Evolutionary conservation across 2,113 vertebrate species (phyloP).

Genomic region (Phrynocephalus versicolor): DNA sequence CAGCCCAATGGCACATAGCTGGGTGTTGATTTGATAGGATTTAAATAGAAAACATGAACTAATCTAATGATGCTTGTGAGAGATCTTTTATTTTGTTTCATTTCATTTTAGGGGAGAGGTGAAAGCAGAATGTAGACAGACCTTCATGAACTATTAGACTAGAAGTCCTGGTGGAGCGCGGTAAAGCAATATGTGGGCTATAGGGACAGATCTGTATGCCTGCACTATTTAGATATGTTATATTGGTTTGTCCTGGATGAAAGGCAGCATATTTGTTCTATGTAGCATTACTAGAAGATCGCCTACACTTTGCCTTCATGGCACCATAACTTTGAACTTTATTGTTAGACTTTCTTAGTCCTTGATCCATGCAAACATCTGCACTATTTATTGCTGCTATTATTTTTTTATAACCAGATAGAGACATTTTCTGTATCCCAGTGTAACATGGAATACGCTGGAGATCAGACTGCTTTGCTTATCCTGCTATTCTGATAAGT

Average conservation of each 20-base stretch:
- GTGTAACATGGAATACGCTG: not conserved
- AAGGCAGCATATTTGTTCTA: not conserved
- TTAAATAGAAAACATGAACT: no score
- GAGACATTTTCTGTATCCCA: not conserved
- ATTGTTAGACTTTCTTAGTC: not conserved
- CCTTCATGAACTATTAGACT: not conserved
- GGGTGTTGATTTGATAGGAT: no score
- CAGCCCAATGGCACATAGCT: no score
- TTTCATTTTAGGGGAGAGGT: not conserved
- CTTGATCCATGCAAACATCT: not conserved
- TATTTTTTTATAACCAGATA: constrained; percentile 16
- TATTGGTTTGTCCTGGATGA: not conserved
- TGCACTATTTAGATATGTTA: not conserved
- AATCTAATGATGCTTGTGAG: no score
- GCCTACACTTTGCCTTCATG: not conserved
- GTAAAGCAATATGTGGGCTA: not conserved
- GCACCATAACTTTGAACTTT: rapidly evolving
- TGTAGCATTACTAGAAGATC: not conserved
- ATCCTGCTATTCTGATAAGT: not conserved
- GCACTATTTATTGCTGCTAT: constrained; percentile 14
- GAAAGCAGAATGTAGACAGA: not conserved
- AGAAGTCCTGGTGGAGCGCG: not conserved
- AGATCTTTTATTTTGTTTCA: no score
- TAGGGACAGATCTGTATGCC: not conserved
- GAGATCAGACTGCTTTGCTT: not conserved